Evolutionary conservation across 2,113 vertebrate genomes (phyloP).

Genomic region (Seriola dumerili): DNA sequence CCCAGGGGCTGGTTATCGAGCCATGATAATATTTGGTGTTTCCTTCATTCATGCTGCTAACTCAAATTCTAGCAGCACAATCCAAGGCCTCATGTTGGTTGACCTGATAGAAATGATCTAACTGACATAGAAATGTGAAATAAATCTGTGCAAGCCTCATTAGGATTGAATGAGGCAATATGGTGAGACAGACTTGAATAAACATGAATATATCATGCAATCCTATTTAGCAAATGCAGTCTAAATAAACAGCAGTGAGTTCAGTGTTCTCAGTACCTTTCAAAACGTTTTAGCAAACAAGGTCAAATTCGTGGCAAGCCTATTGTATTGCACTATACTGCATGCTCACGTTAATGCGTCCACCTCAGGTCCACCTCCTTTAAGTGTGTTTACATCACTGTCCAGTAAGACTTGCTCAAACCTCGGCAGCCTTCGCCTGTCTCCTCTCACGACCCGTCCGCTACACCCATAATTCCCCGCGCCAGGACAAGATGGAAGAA

Average conservation of each 20-base stretch:
- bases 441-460: slow-evolving; percentile 89
- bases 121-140: not conserved
- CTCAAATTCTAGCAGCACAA: not conserved
- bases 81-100: not conserved
- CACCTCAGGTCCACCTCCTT: not conserved
- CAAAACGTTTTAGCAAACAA: not conserved
- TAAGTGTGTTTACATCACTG: slow-evolving; percentile 3
- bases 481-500: slow-evolving; percentile 89
- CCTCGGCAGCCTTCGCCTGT: slow-evolving; percentile 72
- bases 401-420: slow-evolving; percentile 1
- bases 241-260: not conserved
- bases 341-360: not conserved
- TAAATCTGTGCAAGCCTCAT: too few species aligned
- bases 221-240: not conserved
- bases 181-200: too few species aligned
- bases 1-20: too few species aligned
- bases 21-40: too few species aligned
- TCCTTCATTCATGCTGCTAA: too few species aligned
- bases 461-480: slow-evolving; percentile 87
- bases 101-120: not conserved
- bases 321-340: not conserved
- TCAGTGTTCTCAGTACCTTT: not conserved
- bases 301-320: not conserved
- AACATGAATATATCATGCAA: not conserved
- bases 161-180: too few species aligned